Base-by-base conservation (phyloP, 64 coral and sea anemone genomes). In the Acropora tenuis region DNA sequence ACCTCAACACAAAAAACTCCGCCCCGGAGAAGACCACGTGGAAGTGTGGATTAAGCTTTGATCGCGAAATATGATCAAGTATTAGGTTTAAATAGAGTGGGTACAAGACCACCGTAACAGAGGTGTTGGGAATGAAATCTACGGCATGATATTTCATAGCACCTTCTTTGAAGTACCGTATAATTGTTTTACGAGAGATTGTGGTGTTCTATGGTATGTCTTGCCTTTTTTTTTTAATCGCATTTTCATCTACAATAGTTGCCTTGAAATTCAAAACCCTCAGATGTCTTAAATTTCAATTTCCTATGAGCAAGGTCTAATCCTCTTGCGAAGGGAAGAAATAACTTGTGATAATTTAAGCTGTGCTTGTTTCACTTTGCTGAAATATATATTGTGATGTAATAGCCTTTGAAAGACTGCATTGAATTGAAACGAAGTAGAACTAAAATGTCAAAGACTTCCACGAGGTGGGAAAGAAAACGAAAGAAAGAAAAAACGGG, bases 1-100 rank as follows among this genome's bases (percentile, higher is more conserved):
- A 69, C 12, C 78, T 69, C 10, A 69, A 69, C 63, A 84, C 42
- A 68, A 85, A 68, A 47, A 85, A 44, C 72, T 58, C 63, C 58
- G 30, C 30, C 30, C 30, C 30, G 30, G 30, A 30, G 18, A 17
- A 49, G 10, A n/a, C 17, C 82, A 85, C 82, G 82, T 85, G 82
- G 72, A 43, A n/a, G 48, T 13, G 63, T 18, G 75, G 46, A 10
- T 71, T 7, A 12, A 85, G 12, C 5, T 71, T 13, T 68, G 16
- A 85, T 65, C 4, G 18, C 45, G 46, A 17, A 71, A 17, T 16
- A 43, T 19, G 59, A 11, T 47, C 43, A 47, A 72, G 49, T n/a
- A 16, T 15, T 71, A 71, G 12, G 7, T 15, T 19, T 17, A 3
- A 45, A 40, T 49, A 71, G 18, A 72, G 68, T 3, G 8, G 63